Percentiles rank a stretch among this genome's conserved stretches.
Conservation (phyloP, 2,888 invertebrate genomes). For the Subacronicta megacephala region DNA sequence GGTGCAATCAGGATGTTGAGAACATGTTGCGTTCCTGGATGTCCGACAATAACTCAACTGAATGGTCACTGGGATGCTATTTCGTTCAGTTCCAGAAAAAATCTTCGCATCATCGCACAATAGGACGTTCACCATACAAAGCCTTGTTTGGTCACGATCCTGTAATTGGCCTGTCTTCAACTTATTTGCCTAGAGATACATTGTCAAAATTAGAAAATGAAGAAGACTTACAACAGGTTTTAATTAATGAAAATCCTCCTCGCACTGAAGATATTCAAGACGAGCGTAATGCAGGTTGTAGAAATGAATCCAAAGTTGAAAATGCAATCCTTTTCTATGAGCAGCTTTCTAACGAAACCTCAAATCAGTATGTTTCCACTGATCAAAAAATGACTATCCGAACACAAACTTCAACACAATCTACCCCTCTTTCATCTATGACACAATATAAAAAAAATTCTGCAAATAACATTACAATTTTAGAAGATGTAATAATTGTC, state of each 20-base stretch:
- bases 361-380: too few relatives aligned
- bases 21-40: conserved; percentile 61
- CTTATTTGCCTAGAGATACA: conserved; percentile 27
- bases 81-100: conserved; percentile 42
- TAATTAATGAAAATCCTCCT: too few relatives aligned
- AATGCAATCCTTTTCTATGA: too few relatives aligned
- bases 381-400: too few relatives aligned
- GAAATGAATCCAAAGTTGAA: conserved; percentile 32
- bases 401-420: too few relatives aligned
- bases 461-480: too few relatives aligned
- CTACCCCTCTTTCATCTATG: too few relatives aligned
- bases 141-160: conserved; percentile 57
- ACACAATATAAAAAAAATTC: too few relatives aligned
- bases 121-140: conserved; percentile 49
- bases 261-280: too few relatives aligned
- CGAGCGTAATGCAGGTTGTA: too few relatives aligned
- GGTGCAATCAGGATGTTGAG: conserved; percentile 60
- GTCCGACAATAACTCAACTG: conserved; percentile 54
- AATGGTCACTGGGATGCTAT: conserved; percentile 55
- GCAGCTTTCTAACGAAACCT: too few relatives aligned
- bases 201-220: conserved; percentile 28
- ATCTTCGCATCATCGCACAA: conserved; percentile 50
- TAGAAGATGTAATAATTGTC: too few relatives aligned
- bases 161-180: conserved; percentile 38
- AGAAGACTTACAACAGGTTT: conserved; percentile 28